Evolutionary conservation across 2,888 invertebrate genomes (phyloP), one percentile per base, ranked within the genome.

Genomic region (Mythimna ferrago): DNA sequence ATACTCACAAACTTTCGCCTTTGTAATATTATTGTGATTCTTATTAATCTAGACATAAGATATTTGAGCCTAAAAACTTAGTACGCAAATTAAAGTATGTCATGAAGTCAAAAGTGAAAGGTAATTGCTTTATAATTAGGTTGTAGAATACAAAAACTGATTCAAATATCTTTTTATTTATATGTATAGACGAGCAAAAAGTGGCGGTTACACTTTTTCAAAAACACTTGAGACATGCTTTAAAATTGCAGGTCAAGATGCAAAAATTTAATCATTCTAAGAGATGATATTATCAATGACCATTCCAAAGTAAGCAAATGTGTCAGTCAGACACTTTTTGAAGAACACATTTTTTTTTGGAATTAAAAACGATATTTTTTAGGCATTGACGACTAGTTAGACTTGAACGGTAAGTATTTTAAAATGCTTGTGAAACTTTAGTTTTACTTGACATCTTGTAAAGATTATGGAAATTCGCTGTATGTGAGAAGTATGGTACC

Each of bases 281-380:
- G 6, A 53, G 26, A 41, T 53, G n/a, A 19, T 73, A 53, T n/a
- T 58, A 66, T 26, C 21, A 44, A 38, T 54, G 35, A n/a, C 10
- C 32, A 32, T 2, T 51, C 4, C 53, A 64, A 66, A 51, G 32
- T 54, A 73, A 63, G 19, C 6, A 21, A 71, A 6, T 10, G 21
- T 75, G 58, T 58, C 16, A 75, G 69, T 80, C 62, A 66, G 32
- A 35, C 68, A 69, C 4, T 58, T 80, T 68, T 68, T 58, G 11
- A 66, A n/a, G 2, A 6, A 32, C n/a, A 44, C 1, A 10, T 56
- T 72, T 76, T 78, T 44, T 67, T 54, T 14, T 0, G 1, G 32
- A 60, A 26, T 14, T 38, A 11, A 2, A 5, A 60, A 41, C 6
- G 16, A 48, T 6, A 6, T 6, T 19, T 48, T 48, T 48, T 48